phyloP scores from a whole-genome alignment of 1,140 invertebrate species.

The Nasonia longicornis region DNA sequence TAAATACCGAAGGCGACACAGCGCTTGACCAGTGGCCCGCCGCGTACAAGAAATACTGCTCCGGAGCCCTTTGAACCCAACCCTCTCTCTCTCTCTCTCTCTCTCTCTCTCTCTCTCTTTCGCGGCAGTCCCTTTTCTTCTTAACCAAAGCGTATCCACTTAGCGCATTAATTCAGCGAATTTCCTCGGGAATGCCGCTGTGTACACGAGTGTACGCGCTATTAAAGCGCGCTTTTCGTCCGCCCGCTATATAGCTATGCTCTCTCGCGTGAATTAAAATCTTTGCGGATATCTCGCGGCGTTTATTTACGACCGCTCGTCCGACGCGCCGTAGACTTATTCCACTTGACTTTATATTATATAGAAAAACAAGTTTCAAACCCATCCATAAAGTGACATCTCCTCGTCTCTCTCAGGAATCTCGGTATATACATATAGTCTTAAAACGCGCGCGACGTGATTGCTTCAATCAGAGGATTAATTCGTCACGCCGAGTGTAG shows the following conservation, averaged over 20 bases:
- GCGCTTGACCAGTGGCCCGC: slow-evolving; percentile 68
- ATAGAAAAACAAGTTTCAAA: background rate
- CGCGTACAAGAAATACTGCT: slow-evolving; percentile 65
- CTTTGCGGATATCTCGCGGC: slow-evolving; percentile 20
- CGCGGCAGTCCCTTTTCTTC: slow-evolving; percentile 56
- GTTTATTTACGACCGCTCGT: slow-evolving; percentile 2
- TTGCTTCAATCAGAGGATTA: slow-evolving; percentile 32
- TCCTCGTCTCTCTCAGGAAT: background rate
- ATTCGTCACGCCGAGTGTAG: slow-evolving; percentile 15
- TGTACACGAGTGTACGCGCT: slow-evolving; percentile 28
- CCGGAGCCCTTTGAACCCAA: slow-evolving; percentile 52
- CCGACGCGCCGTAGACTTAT: background rate
- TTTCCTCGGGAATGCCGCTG: slow-evolving; percentile 50
- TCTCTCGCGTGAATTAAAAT: slow-evolving; percentile 41
- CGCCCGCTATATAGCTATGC: background rate
- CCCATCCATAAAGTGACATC: background rate
- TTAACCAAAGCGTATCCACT: slow-evolving; percentile 59
- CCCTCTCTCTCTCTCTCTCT: slow-evolving; percentile 42
- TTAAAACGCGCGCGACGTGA: background rate
- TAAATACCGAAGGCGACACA: slow-evolving; percentile 71
- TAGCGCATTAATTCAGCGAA: slow-evolving; percentile 62
- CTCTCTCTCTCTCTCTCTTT: slow-evolving; percentile 41
- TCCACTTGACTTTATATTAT: background rate
- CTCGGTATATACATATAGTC: background rate
- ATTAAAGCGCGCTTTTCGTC: slow-evolving; percentile 44